A percentile compares a stretch with the other conserved stretches of the same genome.
These are phyloP conservation scores for Xenopus petersii DNA, from an alignment of 2,797 vertebrate species.

Conservation along the genomic window DNA sequence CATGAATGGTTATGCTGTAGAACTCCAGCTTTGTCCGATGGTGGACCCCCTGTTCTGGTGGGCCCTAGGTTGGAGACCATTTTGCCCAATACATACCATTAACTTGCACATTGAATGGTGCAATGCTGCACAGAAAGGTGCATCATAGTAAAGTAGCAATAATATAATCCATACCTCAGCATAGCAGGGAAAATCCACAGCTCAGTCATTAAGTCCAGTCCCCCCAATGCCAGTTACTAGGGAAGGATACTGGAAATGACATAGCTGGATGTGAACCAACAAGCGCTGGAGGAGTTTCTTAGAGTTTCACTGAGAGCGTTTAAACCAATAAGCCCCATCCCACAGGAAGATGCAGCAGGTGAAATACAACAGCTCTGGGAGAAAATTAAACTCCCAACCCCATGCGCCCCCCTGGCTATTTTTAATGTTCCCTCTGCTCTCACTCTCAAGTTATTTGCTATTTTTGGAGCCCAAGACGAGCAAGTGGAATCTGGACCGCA, in stretches of 20 bases:
- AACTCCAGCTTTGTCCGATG: no score
- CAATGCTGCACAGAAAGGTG: no score
- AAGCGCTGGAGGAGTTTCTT: neutral
- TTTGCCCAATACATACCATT: no score
- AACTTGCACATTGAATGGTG: no score
- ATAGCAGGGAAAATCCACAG: no score
- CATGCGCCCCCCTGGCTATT: slow-evolving; percentile 22
- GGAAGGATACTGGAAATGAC: neutral
- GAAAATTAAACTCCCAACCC: neutral
- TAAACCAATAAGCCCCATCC: neutral
- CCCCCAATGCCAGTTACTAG: neutral
- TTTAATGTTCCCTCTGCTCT: slow-evolving; percentile 42
- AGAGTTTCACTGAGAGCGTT: no score
- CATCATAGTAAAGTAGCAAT: no score
- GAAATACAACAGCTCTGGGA: neutral
- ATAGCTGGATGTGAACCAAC: neutral
- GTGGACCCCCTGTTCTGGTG: no score
- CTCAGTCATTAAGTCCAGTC: no score
- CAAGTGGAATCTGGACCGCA: slow-evolving; percentile 2
- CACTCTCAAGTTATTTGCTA: slow-evolving; percentile 22
- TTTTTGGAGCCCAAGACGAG: slow-evolving; percentile 26
- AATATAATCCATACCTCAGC: no score
- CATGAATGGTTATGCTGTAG: no score
- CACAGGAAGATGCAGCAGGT: neutral
- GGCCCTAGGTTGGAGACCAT: no score